phyloP scores from a whole-genome alignment of 2,888 invertebrate genomes.

The Tipula unca region DNA sequence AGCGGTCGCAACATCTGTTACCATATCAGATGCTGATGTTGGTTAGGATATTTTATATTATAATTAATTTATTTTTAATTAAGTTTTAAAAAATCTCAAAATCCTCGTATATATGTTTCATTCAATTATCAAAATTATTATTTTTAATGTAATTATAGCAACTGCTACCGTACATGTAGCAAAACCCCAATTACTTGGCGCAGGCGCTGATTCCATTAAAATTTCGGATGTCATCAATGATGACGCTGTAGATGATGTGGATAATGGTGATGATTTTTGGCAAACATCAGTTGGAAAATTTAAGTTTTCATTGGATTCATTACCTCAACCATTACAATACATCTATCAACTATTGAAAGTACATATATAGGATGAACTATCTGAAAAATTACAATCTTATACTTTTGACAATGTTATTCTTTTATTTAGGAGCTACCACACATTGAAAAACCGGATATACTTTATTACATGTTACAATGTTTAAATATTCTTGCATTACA shows the following conservation, averaged over 20 bases:
- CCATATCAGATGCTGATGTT: constrained; percentile 81
- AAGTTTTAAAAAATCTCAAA: neutral
- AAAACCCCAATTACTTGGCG: constrained; percentile 66
- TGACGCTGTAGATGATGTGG: constrained; percentile 54
- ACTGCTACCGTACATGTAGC: constrained; percentile 65
- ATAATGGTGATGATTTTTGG: constrained; percentile 79
- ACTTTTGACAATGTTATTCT: neutral
- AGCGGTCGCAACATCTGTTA: constrained; percentile 78
- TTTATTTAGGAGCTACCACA: constrained; percentile 60
- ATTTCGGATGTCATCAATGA: constrained; percentile 59
- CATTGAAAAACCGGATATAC: constrained; percentile 80
- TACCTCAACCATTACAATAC: constrained; percentile 88
- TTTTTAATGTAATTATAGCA: constrained; percentile 37
- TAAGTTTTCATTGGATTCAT: constrained; percentile 78
- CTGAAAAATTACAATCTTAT: neutral
- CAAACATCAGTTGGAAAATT: constrained; percentile 89
- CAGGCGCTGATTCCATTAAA: constrained; percentile 39
- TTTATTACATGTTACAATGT: constrained; percentile 87
- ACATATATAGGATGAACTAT: constrained; percentile 22
- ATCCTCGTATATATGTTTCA: neutral
- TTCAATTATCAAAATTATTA: neutral
- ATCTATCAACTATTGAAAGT: constrained; percentile 78
- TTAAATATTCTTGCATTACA: constrained; percentile 85
- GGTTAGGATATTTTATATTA: constrained; percentile 46
- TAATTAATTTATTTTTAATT: neutral